phyloP scores from a whole-genome alignment of 1,140 invertebrate species.

The Proales similis region DNA sequence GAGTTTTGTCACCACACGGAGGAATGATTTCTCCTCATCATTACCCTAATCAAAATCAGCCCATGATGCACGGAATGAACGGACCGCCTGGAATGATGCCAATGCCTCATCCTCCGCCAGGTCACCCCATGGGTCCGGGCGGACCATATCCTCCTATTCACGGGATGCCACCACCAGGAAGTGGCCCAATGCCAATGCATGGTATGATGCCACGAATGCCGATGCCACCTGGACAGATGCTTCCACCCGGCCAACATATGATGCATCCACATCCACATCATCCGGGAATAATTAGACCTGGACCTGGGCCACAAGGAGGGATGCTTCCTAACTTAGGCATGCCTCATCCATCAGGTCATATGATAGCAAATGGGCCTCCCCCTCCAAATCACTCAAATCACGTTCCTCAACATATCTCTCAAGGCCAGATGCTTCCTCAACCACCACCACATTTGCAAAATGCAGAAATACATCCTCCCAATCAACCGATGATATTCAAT shows the following conservation, averaged over 20 bases:
- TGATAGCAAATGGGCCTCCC: slow-evolving; percentile 33
- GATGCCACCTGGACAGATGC: slow-evolving; percentile 26
- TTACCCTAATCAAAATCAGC: slow-evolving; percentile 12
- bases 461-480: slow-evolving; percentile 69
- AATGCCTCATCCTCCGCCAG: not conserved
- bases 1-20: slow-evolving; percentile 20
- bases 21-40: slow-evolving; percentile 35
- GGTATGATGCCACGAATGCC: slow-evolving; percentile 37
- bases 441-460: slow-evolving; percentile 8
- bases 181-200: slow-evolving; percentile 20
- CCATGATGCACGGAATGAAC: slow-evolving; percentile 14
- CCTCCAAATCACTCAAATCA: slow-evolving; percentile 12
- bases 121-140: not conserved
- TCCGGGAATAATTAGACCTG: too few relatives aligned
- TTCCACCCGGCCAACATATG: slow-evolving; percentile 33
- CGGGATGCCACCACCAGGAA: slow-evolving; percentile 25
- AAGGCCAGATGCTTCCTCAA: not conserved
- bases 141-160: too few relatives aligned
- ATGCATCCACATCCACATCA: slow-evolving; percentile 30
- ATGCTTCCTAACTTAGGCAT: slow-evolving; percentile 15
- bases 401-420: not conserved
- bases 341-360: slow-evolving; percentile 21
- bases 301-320: not conserved
- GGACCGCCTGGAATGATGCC: not conserved
- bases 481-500: slow-evolving; percentile 95